Evolutionary conservation across 2,797 vertebrate genomes (phyloP), one percentile per base, ranked within the genome.

Genomic region (Sciaenops ocellatus): DNA sequence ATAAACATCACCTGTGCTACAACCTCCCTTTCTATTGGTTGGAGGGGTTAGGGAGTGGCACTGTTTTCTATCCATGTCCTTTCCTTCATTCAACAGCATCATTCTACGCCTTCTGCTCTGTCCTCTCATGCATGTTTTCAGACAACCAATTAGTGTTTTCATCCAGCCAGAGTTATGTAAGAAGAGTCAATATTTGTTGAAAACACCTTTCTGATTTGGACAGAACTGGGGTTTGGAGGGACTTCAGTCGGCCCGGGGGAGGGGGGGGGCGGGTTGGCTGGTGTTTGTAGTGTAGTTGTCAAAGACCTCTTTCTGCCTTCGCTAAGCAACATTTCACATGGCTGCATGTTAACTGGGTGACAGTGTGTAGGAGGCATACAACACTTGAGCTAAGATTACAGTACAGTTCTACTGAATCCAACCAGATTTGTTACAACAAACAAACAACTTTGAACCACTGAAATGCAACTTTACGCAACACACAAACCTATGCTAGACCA

Each of bases 121-220:
- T 86, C 83, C 79, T 83, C 76, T 69, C 73, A 70, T 79, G 76
- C 74, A 83, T 91, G 86, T 93, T 92, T 91, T 92, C 69, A 84
- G 82, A 92, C 90, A 91, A 85, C 82, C 85, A 94, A 92, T 93
- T 89, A 89, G 83, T 93, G 90, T 94, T 94, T 95, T 93, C 82
- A 52, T 87, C 87, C 85, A 78, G 76, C 71, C 86, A 68, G 77
- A 80, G 90, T 95, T 94, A 90, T 92, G 88, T 90, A 95, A 95
- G 91, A 84, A 91, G 76, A 76, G 91, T 90, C 89, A 95, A 95
- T 94, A 95, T 95, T 95, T 91, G 89, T 76, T 86, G 69, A 91
- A 94, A 95, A 93, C 87, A 90, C 83, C 85, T 94, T 87, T 92
- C 84, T 91, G 84, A 90, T 87, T 92, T 85, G 82, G 84, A 83